Base-by-base conservation (phyloP, 23 tunicate genomes). In the Phallusia fumigata region DNA sequence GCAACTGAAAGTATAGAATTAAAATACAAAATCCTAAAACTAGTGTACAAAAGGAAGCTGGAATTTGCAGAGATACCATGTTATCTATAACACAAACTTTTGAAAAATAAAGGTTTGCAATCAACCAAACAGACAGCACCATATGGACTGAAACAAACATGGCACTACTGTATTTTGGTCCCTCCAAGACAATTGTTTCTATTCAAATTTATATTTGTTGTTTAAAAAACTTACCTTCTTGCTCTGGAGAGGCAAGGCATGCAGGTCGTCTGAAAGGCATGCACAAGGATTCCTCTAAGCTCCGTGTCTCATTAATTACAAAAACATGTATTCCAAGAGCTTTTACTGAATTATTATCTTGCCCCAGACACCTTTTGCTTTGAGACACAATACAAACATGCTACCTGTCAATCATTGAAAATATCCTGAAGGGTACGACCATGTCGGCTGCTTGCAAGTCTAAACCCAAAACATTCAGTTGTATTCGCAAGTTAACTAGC, bases 201-300 rank as follows among this genome's bases (percentile, higher is more conserved):
- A 40, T 40, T 40, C 8, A 40, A 40, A 40, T 3, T 3, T 40
- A 40, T 3, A 10, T 40, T 40, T 40, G 10, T 10, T 3, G 10
- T 40, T 40, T 40, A 40, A 40, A 10, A 10, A 21, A 24, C 80
- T 50, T 51, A 84, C 82, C 82, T 86, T 77, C 86, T 19, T 86
- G 44, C 22, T 90, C 95, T 0, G 95, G 95, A 31, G 95, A 90
- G 12, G 95, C 83, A 76, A 90, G 86, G 81, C 95, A 90, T 19
- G 90, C 44, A 10, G 83, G 89, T 0, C 77, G 64, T 73, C 77
- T 90, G 75, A 90, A 90, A 28, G 95, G 95, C 95, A 90, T 90
- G 69, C 16, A 58, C 69, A 58, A 58, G 26, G 69, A 58, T 58
- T 58, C 16, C 15, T 58, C 69, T 58, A 1, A 1, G 47, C 13